Base-by-base conservation (phyloP, 2,888 invertebrate species). In the Parasteatoda lunata region DNA sequence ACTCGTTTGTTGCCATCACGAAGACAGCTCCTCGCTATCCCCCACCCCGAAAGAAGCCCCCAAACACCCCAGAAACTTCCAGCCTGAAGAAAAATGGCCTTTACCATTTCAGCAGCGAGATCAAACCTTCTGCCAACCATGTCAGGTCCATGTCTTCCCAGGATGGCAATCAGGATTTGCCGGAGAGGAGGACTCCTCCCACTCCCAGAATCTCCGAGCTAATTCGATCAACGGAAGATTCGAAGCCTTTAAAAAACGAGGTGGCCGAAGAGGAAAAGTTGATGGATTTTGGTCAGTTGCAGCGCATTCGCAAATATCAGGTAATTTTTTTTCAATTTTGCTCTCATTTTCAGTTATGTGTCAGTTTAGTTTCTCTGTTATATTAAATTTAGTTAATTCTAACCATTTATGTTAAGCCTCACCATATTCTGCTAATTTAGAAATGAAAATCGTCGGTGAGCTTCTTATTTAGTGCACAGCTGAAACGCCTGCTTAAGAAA, bases 251-350 rank as follows among this genome's bases (percentile, higher is more conserved):
- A n/a, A 59, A 59, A 59, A 59, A n/a, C 8, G 30, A 4, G 7
- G 65, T 5, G 49, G 8, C 4, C 11, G 47, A 77, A 5, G 59
- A 77, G 48, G 80, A 80, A 51, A 80, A 80, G 51, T 64, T 80
- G 7, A 66, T 80, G 52, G 72, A 84, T 45, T 69, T 95, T 91
- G 97, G 97, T 91, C 97, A 97, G 92, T 93, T 97, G 92, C 96
- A 97, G 91, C 96, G 96, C 92, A 97, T 98, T 92, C 95, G 95
- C 91, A 97, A 97, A 92, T 97, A 97, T 92, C 97, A 97, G 95
- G 97, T 97, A 90, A 8, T 59, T 49, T 30, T 49, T 30, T 30
- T 30, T 30, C 30, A 30, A 30, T 30, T 30, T 30, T 2, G 30
- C 2, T 30, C 1, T 30, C 30, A 30, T 30, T 30, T 30, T 30